Evolutionary conservation across 2,113 vertebrate genomes (phyloP), one percentile per base, ranked within the genome.

Genomic region (Atrichornis clamosus): DNA sequence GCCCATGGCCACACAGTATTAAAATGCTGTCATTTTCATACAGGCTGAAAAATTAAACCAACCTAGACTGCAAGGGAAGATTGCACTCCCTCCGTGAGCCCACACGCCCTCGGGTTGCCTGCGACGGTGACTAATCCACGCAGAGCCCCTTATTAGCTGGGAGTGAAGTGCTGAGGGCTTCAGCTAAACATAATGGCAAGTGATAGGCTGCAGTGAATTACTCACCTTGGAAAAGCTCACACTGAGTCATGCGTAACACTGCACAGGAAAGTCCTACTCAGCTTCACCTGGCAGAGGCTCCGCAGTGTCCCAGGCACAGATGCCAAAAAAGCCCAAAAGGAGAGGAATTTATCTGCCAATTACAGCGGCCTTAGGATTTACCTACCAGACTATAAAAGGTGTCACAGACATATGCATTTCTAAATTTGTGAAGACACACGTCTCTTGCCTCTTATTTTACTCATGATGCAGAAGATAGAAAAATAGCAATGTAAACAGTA

Each of bases 101-200:
- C 39, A 8, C 16, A 20, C 0, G 3, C 4, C 32, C 49, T 53
- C 0, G 0, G 49, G 33, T 35, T 27, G 67, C 52, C 42, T 14
- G 24, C 0, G 4, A 0, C 62, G 10, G 58, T 17, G 39, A 32
- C 53, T 26, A 10, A 72, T 10, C 39, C 23, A 5, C 0, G 0
- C 46, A 32, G 65, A 60, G 64, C 44, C 62, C 56, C 37, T 39
- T 18, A 2, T 33, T 8, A 55, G 30, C 30, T 11, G 35, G 1
- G 13, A 28, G 11, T 2, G 2, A 42, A 39, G 69, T 13, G 27
- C 35, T 26, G 11, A 59, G 49, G 47, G 24, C 58, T 64, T 9
- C 67, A 30, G 64, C 41, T 58, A 19, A 67, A 49, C 56, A 10
- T 14, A 53, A 12, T 3, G 7, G 56, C 46, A 64, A 73, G 55